A percentile compares a stretch with the other conserved stretches of the same genome.
Conservation (phyloP, 2,888 invertebrate species). For the Macrophya annulata region DNA sequence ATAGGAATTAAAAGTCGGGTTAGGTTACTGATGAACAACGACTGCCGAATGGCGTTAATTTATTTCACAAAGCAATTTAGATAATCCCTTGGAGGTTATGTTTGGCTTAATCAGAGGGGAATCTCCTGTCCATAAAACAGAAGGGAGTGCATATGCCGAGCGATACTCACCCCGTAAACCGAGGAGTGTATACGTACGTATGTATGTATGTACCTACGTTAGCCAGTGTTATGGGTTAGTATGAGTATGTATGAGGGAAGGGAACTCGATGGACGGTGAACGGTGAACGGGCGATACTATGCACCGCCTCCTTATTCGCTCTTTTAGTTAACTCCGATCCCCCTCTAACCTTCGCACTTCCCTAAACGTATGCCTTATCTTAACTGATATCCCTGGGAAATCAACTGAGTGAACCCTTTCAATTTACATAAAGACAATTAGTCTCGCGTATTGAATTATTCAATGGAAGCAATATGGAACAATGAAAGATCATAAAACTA, state of each 20-base stretch:
- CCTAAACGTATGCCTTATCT: conserved; percentile 41
- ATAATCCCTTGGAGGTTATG: conserved; percentile 75
- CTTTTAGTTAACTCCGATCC: conserved; percentile 49
- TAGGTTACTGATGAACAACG: conserved; percentile 50
- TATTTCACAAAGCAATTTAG: conserved; percentile 77
- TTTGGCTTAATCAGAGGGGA: conserved; percentile 74
- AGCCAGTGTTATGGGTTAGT: no score
- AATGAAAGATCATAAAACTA: conserved; percentile 30
- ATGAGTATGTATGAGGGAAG: not conserved
- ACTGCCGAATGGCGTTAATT: conserved; percentile 74
- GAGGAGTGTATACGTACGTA: no score
- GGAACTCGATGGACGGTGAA: not conserved
- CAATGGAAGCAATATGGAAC: conserved; percentile 61
- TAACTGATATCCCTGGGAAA: conserved; percentile 73
- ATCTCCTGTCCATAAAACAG: conserved; percentile 68
- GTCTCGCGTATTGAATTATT: conserved; percentile 77
- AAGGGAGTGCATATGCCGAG: conserved; percentile 71
- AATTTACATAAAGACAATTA: conserved; percentile 78
- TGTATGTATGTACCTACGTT: no score
- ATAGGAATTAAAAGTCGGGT: conserved; percentile 46
- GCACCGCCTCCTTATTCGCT: conserved; percentile 67
- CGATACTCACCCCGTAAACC: conserved; percentile 14
- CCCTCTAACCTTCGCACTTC: not conserved
- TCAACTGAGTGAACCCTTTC: conserved; percentile 64
- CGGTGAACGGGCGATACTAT: conserved; percentile 20